These are phyloP conservation scores for Oxyruncus cristatus DNA, from an alignment of 2,113 vertebrate species.

Conservation along the genomic window DNA sequence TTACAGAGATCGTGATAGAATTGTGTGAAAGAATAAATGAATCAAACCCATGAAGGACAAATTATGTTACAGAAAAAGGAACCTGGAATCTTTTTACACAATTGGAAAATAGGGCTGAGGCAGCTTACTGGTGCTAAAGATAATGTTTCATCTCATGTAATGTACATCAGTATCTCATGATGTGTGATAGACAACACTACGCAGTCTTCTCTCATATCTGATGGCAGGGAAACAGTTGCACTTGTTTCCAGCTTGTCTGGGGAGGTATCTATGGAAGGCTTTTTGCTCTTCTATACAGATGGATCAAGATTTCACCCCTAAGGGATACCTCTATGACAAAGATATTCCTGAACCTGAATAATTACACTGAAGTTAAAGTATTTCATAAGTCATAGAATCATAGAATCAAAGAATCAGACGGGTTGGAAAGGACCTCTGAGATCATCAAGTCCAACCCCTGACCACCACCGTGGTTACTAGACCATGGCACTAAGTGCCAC, in stretches of 20 bases:
- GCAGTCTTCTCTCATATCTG: neutral
- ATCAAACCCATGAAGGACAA: neutral
- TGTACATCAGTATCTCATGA: neutral
- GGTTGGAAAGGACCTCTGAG: too few species aligned
- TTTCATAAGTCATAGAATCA: neutral
- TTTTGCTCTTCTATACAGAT: neutral
- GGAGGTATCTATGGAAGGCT: neutral
- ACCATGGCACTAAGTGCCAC: too few species aligned
- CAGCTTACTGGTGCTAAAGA: neutral
- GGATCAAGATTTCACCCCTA: neutral
- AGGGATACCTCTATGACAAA: neutral
- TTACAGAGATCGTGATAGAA: neutral
- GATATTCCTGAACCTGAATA: neutral
- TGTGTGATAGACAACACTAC: accelerated
- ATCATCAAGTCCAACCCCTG: too few species aligned
- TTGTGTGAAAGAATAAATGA: neutral
- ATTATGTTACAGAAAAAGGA: neutral
- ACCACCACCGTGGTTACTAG: too few species aligned
- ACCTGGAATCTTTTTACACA: neutral
- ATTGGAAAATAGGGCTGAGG: neutral
- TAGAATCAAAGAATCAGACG: too few species aligned
- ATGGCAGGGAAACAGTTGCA: neutral
- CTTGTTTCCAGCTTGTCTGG: neutral
- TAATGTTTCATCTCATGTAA: neutral
- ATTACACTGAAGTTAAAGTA: neutral